A percentile compares a stretch with the other conserved stretches of the same genome.
These are phyloP conservation scores for Tamandua tetradactyla DNA, from an alignment of 2,797 vertebrate species.

Conservation along the genomic window DNA sequence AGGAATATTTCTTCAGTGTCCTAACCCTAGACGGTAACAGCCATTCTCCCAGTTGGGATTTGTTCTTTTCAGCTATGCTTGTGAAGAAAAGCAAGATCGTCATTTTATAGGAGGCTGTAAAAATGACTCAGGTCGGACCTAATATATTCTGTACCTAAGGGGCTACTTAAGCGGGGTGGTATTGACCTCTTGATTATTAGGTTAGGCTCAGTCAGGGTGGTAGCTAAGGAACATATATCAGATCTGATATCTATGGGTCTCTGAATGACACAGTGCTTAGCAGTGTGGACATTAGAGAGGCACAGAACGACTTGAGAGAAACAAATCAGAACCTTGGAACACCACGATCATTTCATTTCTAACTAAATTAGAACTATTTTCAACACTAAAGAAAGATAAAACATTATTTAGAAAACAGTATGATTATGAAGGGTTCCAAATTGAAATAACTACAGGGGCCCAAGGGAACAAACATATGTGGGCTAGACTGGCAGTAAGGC, in stretches of 20 bases:
- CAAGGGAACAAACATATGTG: not conserved
- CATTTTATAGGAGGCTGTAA: not conserved
- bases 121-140: constrained; percentile 28
- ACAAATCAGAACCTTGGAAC: constrained; percentile 42
- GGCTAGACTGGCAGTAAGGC: not conserved
- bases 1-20: not conserved
- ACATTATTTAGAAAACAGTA: not conserved
- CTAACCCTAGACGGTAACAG: not conserved
- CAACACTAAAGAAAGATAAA: constrained; percentile 39
- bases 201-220: not conserved
- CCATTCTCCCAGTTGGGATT: not conserved
- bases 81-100: not conserved
- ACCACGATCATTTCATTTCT: constrained; percentile 9
- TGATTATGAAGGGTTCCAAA: not conserved
- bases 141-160: not conserved
- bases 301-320: constrained; percentile 28
- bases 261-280: not conserved
- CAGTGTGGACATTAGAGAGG: not conserved
- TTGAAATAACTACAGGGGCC: not conserved
- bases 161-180: not conserved
- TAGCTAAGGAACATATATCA: not conserved
- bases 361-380: constrained; percentile 40
- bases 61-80: constrained; percentile 36
- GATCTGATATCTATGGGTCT: constrained; percentile 19
- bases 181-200: constrained; percentile 42